Base-by-base conservation (phyloP, 2,888 invertebrate species). In the Drosophila anomalata region DNA sequence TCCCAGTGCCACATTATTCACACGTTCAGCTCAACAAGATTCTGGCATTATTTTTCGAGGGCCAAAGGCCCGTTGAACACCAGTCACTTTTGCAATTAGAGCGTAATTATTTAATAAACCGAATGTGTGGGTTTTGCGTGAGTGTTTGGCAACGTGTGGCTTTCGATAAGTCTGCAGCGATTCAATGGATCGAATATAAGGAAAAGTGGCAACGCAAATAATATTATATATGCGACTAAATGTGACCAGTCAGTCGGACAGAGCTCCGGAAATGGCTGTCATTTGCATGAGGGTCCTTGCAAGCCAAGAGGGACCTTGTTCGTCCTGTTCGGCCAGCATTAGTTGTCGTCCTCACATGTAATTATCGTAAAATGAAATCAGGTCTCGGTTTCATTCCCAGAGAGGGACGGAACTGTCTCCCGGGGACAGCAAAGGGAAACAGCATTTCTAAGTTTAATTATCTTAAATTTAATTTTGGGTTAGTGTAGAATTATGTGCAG, bases 91-190 rank as follows among this genome's bases (percentile, higher is more conserved):
- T 74, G 80, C 88, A 86, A 86, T 89, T 89, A 89, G 89, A 87
- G 86, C 78, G 67, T 87, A 88, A 89, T 89, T 80, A 88, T 89
- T 88, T 78, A 76, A 89, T 89, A 78, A 77, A 75, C 80, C 78
- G 72, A 82, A 81, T 84, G 55, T 75, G 26, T 57, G 31, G 36
- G 26, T 48, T 31, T 54, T 33, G 26, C 56, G 44, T 24, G 46
- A 22, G 36, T 14, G 17, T 33, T 12, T 41, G 24, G 11, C 26
- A 11, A 41, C 41, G 46, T 56, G 48, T 60, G 57, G 53, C 41
- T 67, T 52, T 55, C 36, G 20, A 44, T 44, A 50, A 55, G 47
- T 53, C 41, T 56, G 22, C 47, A 47, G 66, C 66, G 66, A 73
- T 79, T 74, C 75, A 78, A 65, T 79, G 79, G 70, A 62, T 78